Base-by-base conservation (phyloP, 2,888 invertebrate genomes). In the Megamerina dolium region DNA sequence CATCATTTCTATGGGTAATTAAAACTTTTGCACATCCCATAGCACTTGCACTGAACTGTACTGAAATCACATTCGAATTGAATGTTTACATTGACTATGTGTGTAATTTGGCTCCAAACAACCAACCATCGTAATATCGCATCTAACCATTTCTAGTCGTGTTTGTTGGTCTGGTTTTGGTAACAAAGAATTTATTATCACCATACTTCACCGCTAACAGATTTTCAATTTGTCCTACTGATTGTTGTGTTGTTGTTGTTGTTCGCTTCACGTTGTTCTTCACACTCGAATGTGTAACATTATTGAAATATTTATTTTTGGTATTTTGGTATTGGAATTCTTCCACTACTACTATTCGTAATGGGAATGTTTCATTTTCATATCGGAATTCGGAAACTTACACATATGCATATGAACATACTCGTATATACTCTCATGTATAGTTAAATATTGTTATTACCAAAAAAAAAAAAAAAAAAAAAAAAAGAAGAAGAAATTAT, bases 1-100 rank as follows among this genome's bases (percentile, higher is more conserved):
- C 50, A 57, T 56, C 61, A 63, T 63, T 61, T 63, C 64, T 61
- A 64, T 64, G 64, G 64, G 61, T 64, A 63, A 63, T 63, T 63
- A 63, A 63, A 63, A 63, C 57, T 63, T 63, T 64, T 59, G 29
- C 58, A 58, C 60, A 61, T 64, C 62, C 49, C 50, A 49, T 50
- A 41, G 48, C 18, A 34, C 37, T 30, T n/a, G n/a, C n/a, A n/a
- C n/a, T n/a, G n/a, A n/a, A 49, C 34, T n/a, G 27, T 13, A 27
- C 4, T 10, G 13, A 27, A 5, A 27, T 27, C 27, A n/a, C 27
- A 27, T 27, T 27, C 5, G 27, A 27, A n/a, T 27, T 13, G 27
- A 27, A 27, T 27, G 13, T n/a, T 27, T 10, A n/a, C 13, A n/a
- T 13, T 10, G 10, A 13, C 13, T 23, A 10, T 23, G 26, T 23